Percentiles rank a stretch among this genome's conserved stretches.
phyloP scores from a whole-genome alignment of 2,797 vertebrate species.

The Sebastes oblongus region DNA sequence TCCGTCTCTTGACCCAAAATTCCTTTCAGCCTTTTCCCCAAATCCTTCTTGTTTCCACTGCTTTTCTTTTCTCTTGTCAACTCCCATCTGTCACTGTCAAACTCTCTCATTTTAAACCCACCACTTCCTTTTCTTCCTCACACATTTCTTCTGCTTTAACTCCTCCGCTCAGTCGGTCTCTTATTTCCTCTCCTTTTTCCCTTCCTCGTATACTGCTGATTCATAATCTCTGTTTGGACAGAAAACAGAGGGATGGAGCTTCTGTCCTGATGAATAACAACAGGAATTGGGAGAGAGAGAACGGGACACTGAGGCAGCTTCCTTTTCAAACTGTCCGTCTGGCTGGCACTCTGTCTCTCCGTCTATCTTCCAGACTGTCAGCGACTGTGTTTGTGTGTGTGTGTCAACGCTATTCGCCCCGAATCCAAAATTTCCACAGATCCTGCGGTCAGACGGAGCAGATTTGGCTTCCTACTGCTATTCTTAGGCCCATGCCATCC shows the following conservation, averaged over 20 bases:
- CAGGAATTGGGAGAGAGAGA: slow-evolving; percentile 28
- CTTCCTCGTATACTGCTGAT: slow-evolving; percentile 39
- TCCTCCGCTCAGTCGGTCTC: slow-evolving; percentile 29
- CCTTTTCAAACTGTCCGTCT: slow-evolving; percentile 55
- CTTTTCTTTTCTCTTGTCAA: not conserved
- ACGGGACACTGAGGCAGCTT: slow-evolving; percentile 34
- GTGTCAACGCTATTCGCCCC: slow-evolving; percentile 49
- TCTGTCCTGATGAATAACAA: slow-evolving; percentile 69
- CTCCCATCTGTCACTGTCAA: slow-evolving; percentile 19
- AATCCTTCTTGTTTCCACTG: not conserved
- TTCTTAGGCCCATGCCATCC: slow-evolving; percentile 32
- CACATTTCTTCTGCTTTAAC: slow-evolving; percentile 19
- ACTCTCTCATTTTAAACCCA: not conserved
- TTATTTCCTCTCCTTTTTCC: slow-evolving; percentile 4
- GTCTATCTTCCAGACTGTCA: slow-evolving; percentile 59
- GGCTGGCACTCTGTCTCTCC: slow-evolving; percentile 37
- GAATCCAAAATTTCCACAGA: slow-evolving; percentile 61
- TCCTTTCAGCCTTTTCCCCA: not conserved
- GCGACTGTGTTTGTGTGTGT: slow-evolving; percentile 53
- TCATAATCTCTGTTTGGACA: slow-evolving; percentile 63
- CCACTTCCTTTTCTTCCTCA: slow-evolving; percentile 15
- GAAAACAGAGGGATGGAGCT: slow-evolving; percentile 60
- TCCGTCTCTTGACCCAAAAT: not conserved
- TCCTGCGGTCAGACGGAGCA: slow-evolving; percentile 35
- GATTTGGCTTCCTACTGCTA: slow-evolving; percentile 51